Evolutionary conservation across 2,888 invertebrate species (phyloP).

Genomic region (Chalcis sispes): DNA sequence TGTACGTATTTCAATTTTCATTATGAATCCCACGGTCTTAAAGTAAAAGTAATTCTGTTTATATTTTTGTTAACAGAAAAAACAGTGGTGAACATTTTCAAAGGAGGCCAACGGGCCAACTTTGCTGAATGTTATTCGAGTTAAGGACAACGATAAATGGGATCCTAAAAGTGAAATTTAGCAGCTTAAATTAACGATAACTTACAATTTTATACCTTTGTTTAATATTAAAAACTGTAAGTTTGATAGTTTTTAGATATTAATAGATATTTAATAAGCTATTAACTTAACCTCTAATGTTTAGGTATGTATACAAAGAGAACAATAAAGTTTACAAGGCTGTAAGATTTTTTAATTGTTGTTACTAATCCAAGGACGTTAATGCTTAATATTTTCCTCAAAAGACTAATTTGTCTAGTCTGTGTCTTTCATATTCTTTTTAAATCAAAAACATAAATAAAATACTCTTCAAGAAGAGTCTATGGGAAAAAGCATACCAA

Average conservation of each 20-base stretch:
- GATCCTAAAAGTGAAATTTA: constrained; percentile 30
- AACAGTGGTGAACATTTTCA: constrained; percentile 48
- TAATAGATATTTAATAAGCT: constrained; percentile 17
- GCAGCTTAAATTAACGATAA: constrained; percentile 43
- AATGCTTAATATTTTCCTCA: constrained; percentile 29
- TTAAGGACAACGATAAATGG: constrained; percentile 37
- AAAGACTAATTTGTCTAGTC: constrained; percentile 33
- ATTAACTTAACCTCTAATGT: constrained; percentile 53
- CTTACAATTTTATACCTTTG: neutral
- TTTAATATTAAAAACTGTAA: constrained; percentile 22
- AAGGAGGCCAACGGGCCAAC: constrained; percentile 59
- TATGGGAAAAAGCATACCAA: constrained; percentile 58
- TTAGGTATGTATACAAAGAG: constrained; percentile 51
- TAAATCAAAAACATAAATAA: constrained; percentile 9
- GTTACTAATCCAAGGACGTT: constrained; percentile 45
- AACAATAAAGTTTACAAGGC: constrained; percentile 52
- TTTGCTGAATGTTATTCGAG: constrained; percentile 50
- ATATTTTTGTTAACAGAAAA: constrained; percentile 39
- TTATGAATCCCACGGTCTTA: neutral
- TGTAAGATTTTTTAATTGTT: constrained; percentile 51
- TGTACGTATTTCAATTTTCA: constrained; percentile 37
- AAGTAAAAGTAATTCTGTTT: neutral
- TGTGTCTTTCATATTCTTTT: constrained; percentile 45
- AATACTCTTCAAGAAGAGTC: constrained; percentile 42
- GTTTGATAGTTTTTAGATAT: constrained; percentile 6